Conservation (phyloP, 2,797 vertebrate species). For the Heliangelus exortis region DNA sequence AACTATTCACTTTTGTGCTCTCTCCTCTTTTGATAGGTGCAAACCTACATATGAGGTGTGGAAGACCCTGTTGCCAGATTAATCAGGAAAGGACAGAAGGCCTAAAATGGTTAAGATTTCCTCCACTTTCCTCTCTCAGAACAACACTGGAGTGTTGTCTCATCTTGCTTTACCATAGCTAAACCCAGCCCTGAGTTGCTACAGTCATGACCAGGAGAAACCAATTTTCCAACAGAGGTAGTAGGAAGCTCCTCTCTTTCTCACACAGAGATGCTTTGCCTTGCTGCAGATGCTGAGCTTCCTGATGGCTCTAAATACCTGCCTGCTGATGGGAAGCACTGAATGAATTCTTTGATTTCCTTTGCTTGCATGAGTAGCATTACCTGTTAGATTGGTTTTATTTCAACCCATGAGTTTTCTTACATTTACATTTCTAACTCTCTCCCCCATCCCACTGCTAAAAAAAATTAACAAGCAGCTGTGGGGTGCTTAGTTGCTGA, state of each 20-base stretch:
- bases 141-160: neutral
- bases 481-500: neutral
- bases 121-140: neutral
- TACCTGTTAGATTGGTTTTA: neutral
- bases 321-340: neutral
- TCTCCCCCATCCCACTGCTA: neutral
- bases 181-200: neutral
- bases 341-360: neutral
- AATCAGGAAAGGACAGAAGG: neutral
- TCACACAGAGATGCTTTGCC: neutral
- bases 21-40: neutral
- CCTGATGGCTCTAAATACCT: neutral
- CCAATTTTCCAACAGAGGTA: neutral
- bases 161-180: neutral
- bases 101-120: neutral
- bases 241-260: neutral
- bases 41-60: accelerated
- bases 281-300: neutral
- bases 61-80: neutral
- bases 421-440: neutral
- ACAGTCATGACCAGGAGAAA: neutral
- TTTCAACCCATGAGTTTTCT: neutral
- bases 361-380: accelerated
- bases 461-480: neutral
- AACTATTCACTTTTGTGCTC: neutral